Evolutionary conservation across 2,113 vertebrate species (phyloP).

Genomic region (Diphyllodes magnificus): DNA sequence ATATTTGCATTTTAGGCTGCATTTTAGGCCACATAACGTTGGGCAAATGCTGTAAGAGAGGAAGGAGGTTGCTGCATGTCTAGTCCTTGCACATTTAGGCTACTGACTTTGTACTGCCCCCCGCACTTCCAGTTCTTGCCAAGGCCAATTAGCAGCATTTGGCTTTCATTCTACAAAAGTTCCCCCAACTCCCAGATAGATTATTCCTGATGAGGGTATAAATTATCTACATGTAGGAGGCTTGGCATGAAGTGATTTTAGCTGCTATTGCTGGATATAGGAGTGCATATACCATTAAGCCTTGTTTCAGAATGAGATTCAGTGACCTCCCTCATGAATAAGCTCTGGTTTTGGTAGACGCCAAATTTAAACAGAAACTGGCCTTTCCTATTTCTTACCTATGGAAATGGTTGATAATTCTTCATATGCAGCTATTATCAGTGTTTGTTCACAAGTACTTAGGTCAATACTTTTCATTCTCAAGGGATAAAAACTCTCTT

Average conservation of each 20-base stretch:
- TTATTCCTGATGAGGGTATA: slow-evolving; percentile 31
- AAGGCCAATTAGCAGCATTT: slow-evolving; percentile 7
- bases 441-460: not conserved
- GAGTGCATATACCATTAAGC: not conserved
- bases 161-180: not conserved
- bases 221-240: not conserved
- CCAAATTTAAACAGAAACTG: not conserved
- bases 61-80: not conserved
- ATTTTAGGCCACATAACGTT: not conserved
- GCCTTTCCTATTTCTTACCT: not conserved
- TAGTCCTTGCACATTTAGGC: not conserved
- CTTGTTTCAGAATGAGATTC: not conserved
- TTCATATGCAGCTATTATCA: not conserved
- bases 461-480: not conserved
- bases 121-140: not conserved
- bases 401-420: not conserved
- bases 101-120: not conserved
- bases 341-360: not conserved
- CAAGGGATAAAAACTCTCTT: not conserved
- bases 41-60: not conserved
- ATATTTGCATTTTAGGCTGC: not conserved
- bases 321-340: not conserved
- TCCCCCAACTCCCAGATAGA: slow-evolving; percentile 1
- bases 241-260: not conserved
- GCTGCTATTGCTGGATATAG: not conserved